A percentile compares a stretch with the other conserved stretches of the same genome.
Evolutionary conservation across 2,797 vertebrate species (phyloP).

Genomic region (Onychomys torridus): DNA sequence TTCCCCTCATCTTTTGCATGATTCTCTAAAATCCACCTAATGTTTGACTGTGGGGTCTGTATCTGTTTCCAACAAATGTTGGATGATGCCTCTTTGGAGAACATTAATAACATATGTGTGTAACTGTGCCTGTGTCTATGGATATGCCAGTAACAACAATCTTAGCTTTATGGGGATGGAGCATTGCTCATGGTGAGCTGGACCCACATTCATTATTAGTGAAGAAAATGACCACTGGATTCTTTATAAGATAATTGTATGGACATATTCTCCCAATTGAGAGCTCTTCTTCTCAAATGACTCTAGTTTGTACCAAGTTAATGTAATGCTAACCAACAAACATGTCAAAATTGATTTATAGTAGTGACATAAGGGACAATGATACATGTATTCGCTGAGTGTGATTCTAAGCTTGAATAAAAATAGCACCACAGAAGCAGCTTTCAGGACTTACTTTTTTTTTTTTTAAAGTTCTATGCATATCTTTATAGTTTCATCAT

Average conservation of each 20-base stretch:
- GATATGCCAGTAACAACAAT: not conserved
- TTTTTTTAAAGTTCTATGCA: not conserved
- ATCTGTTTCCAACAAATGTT: not conserved
- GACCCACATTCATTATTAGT: not conserved
- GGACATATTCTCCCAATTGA: not conserved
- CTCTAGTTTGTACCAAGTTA: too few species aligned
- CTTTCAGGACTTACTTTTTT: not conserved
- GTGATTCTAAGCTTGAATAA: not conserved
- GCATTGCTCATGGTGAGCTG: not conserved
- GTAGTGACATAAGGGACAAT: not conserved
- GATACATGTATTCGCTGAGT: rapidly evolving
- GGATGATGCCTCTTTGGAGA: not conserved
- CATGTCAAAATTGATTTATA: not conserved
- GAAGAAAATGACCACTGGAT: not conserved
- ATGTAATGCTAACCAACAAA: not conserved
- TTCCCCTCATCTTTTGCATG: not conserved
- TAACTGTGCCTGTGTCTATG: not conserved
- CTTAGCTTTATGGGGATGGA: not conserved
- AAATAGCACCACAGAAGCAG: not conserved
- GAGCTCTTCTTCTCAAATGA: not conserved
- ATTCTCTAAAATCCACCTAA: not conserved
- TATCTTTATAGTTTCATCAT: not conserved
- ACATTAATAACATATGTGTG: not conserved
- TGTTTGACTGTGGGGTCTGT: not conserved
- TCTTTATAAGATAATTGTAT: too few species aligned